phyloP scores from a whole-genome alignment of 2,797 vertebrate species.

The Cyprinella venusta region DNA sequence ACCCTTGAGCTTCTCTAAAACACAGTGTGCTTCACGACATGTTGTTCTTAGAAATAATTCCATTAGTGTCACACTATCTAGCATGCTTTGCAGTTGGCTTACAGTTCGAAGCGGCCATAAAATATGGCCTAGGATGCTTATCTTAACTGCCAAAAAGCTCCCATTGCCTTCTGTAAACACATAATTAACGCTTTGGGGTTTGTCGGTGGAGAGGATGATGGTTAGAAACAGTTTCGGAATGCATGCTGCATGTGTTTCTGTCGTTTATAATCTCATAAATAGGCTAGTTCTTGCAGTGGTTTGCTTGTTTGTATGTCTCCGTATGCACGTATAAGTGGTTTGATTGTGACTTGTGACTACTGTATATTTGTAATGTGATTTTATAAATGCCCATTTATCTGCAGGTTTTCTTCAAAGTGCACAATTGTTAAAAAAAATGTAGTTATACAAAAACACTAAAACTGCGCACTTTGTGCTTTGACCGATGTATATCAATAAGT shows the following conservation, averaged over 20 bases:
- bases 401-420: constrained; percentile 3
- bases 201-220: background rate
- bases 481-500: background rate
- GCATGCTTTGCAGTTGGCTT: background rate
- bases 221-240: background rate
- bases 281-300: background rate
- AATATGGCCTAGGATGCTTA: background rate
- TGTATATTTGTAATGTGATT: constrained; percentile 5
- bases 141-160: background rate
- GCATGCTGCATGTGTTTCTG: constrained; percentile 23
- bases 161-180: constrained; percentile 11
- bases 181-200: background rate
- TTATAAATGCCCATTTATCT: background rate
- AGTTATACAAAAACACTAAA: background rate
- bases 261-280: background rate
- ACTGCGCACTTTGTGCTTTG: background rate
- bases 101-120: background rate
- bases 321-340: background rate
- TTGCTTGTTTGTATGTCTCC: background rate
- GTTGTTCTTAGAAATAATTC: background rate
- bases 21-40: constrained; percentile 6
- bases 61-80: constrained; percentile 2
- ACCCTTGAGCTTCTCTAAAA: constrained; percentile 27
- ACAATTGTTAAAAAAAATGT: background rate
- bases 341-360: background rate